phyloP scores from a whole-genome alignment of 2,113 vertebrate genomes.

The Ursus arctos region DNA sequence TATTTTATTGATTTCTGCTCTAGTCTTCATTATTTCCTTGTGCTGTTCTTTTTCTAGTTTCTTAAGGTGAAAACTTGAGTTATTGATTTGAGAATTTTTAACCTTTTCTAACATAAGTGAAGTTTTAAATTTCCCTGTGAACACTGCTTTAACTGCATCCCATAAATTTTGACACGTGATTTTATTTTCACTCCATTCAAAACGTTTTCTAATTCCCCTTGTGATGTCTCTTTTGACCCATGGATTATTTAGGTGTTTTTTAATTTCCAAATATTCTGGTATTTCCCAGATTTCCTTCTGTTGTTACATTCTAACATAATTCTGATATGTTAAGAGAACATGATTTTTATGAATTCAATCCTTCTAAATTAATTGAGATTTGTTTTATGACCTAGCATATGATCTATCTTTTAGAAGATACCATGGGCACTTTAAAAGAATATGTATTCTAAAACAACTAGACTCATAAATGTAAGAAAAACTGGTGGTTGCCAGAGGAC shows the following conservation, averaged over 20 bases:
- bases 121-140: not conserved
- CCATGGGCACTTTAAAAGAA: not conserved
- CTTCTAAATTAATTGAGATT: not conserved
- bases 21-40: not conserved
- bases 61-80: not conserved
- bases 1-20: not conserved
- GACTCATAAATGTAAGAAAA: not conserved
- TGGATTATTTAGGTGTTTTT: not conserved
- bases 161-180: not conserved
- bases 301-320: slow-evolving; percentile 10
- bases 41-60: not conserved
- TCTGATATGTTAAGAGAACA: not conserved
- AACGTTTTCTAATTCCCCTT: not conserved
- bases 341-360: slow-evolving; percentile 10
- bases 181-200: not conserved
- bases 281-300: not conserved
- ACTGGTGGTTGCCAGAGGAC: not conserved
- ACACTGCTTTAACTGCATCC: not conserved
- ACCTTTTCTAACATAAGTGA: not conserved
- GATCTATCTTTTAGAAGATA: not conserved
- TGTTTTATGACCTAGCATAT: not conserved
- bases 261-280: not conserved
- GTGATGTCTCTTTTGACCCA: not conserved
- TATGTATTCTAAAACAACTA: not conserved
- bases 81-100: not conserved